Percentiles rank a stretch among this genome's conserved stretches.
phyloP scores from a whole-genome alignment of 1,140 invertebrate genomes.

The Magallana gigas region DNA sequence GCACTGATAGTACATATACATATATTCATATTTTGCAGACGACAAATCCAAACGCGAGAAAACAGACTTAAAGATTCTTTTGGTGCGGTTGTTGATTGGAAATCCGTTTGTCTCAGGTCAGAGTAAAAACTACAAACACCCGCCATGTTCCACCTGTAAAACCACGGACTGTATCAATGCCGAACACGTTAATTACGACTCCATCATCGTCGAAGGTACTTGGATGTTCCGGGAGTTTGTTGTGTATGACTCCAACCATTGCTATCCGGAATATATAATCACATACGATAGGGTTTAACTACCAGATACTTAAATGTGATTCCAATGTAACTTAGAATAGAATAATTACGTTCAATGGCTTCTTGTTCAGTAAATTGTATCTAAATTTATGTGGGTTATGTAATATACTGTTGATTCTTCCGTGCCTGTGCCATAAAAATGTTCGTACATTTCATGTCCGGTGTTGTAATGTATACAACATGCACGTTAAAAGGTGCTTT shows the following conservation, averaged over 20 bases:
- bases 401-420: too few species aligned
- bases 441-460: too few species aligned
- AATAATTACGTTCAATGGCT: background rate
- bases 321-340: too few species aligned
- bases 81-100: conserved; percentile 59
- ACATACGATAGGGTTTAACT: conserved; percentile 62
- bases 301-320: too few species aligned
- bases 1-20: too few species aligned
- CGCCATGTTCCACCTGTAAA: conserved; percentile 56
- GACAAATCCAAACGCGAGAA: conserved; percentile 43
- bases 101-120: conserved; percentile 50
- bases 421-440: too few species aligned
- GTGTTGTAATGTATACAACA: too few species aligned
- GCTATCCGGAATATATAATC: conserved; percentile 72
- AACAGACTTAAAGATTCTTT: conserved; percentile 54
- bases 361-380: background rate
- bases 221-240: conserved; percentile 71
- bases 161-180: background rate
- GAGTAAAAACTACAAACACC: conserved; percentile 41
- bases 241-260: conserved; percentile 66
- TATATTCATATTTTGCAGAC: conserved; percentile 44
- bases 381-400: too few species aligned
- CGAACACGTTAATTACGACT: conserved; percentile 54
- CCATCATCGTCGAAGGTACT: conserved; percentile 65
- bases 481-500: too few species aligned